Evolutionary conservation across 1,140 invertebrate genomes (phyloP).

Genomic region (Spodoptera litura): DNA sequence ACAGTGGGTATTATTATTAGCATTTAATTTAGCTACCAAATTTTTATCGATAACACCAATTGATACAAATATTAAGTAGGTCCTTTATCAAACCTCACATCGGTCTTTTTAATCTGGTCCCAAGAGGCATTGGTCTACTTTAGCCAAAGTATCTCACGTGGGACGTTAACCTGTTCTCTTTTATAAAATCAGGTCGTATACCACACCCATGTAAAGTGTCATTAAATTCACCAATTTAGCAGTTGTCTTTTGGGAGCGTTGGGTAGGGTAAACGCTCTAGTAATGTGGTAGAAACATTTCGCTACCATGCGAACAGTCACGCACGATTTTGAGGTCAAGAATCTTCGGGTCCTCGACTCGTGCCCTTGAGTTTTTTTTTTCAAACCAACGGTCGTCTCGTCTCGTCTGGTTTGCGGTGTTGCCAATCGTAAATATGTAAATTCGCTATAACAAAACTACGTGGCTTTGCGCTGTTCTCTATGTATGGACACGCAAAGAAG

Average conservation of each 20-base stretch:
- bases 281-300: slow-evolving; percentile 52
- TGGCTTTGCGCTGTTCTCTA: slow-evolving; percentile 26
- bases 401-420: slow-evolving; percentile 39
- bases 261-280: slow-evolving; percentile 49
- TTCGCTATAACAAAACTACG: slow-evolving; percentile 20
- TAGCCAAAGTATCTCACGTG: too few species aligned
- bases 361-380: slow-evolving; percentile 76
- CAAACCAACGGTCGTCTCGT: slow-evolving; percentile 66
- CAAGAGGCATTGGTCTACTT: too few species aligned
- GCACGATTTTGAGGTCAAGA: slow-evolving; percentile 72
- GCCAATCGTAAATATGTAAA: slow-evolving; percentile 43
- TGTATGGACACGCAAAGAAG: slow-evolving; percentile 15
- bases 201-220: background rate
- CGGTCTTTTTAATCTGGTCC: too few species aligned
- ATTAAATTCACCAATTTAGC: slow-evolving; percentile 11
- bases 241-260: slow-evolving; percentile 34
- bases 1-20: too few species aligned
- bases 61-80: too few species aligned
- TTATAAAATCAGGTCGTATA: slow-evolving; percentile 8
- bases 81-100: too few species aligned
- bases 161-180: slow-evolving; percentile 15
- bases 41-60: too few species aligned
- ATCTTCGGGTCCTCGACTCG: slow-evolving; percentile 70
- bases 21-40: too few species aligned
- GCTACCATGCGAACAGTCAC: slow-evolving; percentile 49